Percentiles rank a stretch among this genome's conserved stretches.
Conservation (phyloP, 2,888 invertebrate genomes). For the Apocheima hispidaria region DNA sequence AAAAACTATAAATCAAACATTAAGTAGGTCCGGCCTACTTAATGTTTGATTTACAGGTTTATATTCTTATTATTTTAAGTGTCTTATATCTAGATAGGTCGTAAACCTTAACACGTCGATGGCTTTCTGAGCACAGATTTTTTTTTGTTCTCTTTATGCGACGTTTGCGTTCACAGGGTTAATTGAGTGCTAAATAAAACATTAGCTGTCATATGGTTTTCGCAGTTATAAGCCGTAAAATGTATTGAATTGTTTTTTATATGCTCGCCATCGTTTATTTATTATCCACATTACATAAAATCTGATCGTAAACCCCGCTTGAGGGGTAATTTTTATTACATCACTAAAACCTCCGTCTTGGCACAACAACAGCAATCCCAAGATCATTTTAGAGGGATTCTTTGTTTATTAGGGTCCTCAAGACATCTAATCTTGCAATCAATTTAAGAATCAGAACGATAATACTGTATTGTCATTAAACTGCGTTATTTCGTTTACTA, state of each 20-base stretch:
- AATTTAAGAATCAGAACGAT: not conserved
- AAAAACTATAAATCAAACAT: too few species aligned
- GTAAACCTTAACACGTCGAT: too few species aligned
- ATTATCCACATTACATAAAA: conserved; percentile 27
- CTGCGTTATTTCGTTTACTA: too few species aligned
- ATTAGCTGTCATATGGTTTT: not conserved
- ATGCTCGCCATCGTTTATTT: conserved; percentile 21
- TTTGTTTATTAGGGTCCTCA: conserved; percentile 8
- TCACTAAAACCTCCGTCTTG: conserved; percentile 26
- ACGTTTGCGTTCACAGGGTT: too few species aligned
- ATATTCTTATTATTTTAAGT: too few species aligned
- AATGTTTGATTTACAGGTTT: too few species aligned
- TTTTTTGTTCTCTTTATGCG: too few species aligned
- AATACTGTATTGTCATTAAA: not conserved
- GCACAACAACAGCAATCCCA: conserved; percentile 13
- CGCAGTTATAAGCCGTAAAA: conserved; percentile 1
- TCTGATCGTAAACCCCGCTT: conserved; percentile 21
- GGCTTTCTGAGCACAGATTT: not conserved
- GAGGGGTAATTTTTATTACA: conserved; percentile 24
- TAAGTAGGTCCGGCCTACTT: too few species aligned
- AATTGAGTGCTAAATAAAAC: conserved; percentile 1
- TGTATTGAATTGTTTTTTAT: conserved; percentile 27
- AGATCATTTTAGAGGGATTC: conserved; percentile 22
- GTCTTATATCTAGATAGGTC: too few species aligned
- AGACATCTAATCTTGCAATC: conserved; percentile 22